Evolutionary conservation across 2,113 vertebrate genomes (phyloP), one percentile per base, ranked within the genome.

Genomic region (Scortum barcoo): DNA sequence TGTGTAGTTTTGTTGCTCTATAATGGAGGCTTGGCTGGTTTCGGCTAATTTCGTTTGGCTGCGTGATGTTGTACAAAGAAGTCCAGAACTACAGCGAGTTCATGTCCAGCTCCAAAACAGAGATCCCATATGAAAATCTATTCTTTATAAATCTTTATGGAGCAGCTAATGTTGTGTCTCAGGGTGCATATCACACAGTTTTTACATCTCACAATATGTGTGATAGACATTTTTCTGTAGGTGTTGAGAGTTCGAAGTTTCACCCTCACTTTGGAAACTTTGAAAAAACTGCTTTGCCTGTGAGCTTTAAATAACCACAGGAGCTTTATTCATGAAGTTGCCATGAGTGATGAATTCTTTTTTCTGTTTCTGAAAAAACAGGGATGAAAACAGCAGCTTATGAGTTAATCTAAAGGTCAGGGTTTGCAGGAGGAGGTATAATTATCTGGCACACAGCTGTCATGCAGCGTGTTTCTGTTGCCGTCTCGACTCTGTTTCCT

Each of bases 401-500:
- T 58, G 30, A 11, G 58, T 42, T 17, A 5, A 44, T 51, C n/a
- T 51, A 44, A 51, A 22, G 74, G 10, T 46, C 20, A 36, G 56
- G 40, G 2, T 40, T n/a, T 28, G 3, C 33, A 40, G 46, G 38
- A 48, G 46, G 42, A 30, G 63, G 0, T 0, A 17, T 30, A 58
- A 19, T 30, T 8, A 16, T 53, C 1, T n/a, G 46, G 53, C 38
- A 36, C 33, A 56, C 73, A 76, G 73, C 44, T 69, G 54, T 68
- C 62, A 36, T 2, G n/a, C 42, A 11, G 10, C 13, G 6, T 19
- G 44, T 76, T 65, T 75, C 57, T 80, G 57, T 85, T 80, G 46
- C 38, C 2, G 74, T 76, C 19, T 30, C 26, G 7, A 54, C 50
- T 1, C 3, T 7, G 30, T 33, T 83, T 89, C 87, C 84, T 86